Evolutionary conservation across 2,797 vertebrate genomes (phyloP), one percentile per base, ranked within the genome.

Genomic region (Thunnus albacares): DNA sequence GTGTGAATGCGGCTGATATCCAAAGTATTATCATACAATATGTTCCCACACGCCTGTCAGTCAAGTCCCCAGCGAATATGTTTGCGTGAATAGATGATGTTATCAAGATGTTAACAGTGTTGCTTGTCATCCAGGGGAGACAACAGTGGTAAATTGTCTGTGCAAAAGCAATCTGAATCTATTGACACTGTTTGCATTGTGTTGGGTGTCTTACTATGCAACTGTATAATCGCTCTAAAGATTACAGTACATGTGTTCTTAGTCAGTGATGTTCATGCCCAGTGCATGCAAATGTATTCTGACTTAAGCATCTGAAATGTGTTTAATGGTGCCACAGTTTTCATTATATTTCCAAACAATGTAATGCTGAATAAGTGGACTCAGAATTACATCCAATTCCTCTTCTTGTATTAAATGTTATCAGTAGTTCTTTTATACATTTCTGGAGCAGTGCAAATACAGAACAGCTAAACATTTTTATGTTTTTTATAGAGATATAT

Each of bases 41-140:
- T 83, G 80, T 59, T 87, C 68, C 56, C 33, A 72, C 70, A 59
- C 1, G 45, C 61, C 77, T 77, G 82, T 88, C 80, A 81, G 75
- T 90, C 64, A 79, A 67, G 66, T 66, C 79, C 67, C 72, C 33
- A 33, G 70, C 24, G 43, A 79, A 74, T 41, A 56, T 73, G 72
- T 87, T 79, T 82, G 67, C 65, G 71, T 67, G 71, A 87, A 79
- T 18, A 78, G 56, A 84, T 49, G 78, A 82, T 26, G 52, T 53
- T 69, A 90, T 90, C 71, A 80, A 79, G 80, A 80, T 81, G 71
- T 82, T 83, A 81, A 90, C 73, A 82, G 57, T 43, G 75, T 20
- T 72, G 59, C 60, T 65, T 69, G 73, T 87, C 70, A 80, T 68
- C 68, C 61, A 43, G 30, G 17, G 28, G 47, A 62, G 28, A 79